Base-by-base conservation (phyloP, 2,888 invertebrate genomes). In the Athalia circularis region DNA sequence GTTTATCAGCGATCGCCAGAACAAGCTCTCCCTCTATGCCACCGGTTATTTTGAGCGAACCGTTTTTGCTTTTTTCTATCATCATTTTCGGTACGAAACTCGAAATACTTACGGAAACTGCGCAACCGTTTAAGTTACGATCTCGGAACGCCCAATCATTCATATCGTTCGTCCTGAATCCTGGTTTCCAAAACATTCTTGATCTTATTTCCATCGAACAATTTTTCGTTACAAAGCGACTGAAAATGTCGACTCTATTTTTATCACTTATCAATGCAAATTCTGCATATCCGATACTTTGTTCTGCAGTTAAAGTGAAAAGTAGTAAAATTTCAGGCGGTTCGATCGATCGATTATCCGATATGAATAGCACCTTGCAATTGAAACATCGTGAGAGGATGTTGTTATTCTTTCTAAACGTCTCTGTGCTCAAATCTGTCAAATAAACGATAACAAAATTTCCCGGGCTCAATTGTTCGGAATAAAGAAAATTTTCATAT, bases 61-160 rank as follows among this genome's bases (percentile, higher is more conserved):
- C 62, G 9, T 61, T 62, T 29, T 43, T 4, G 47, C 15, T 61
- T 4, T 15, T 59, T 50, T 50, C 5, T 15, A 75, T n/a, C 4
- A 59, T 45, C 70, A 72, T 72, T 72, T 72, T 72, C 13, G 70
- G 70, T 43, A 45, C 57, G n/a, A 72, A 72, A 62, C 45, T 62
- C 47, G 61, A 43, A 4, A 62, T 48, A 62, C 62, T 75, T n/a
- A 62, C 29, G 6, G 57, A 57, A 13, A 72, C 57, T 45, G 70
- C 45, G 47, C 70, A 72, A 13, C 70, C 70, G 57, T 72, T 72
- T 4, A 59, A 47, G 13, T 50, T 52, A 4, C 70, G 70, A 47
- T 43, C 43, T 59, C 9, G 45, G 6, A 50, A 68, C 6, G 67
- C 50, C 52, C 70, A 47, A 47, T 57, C 5, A 3, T 13, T 13